phyloP scores from a whole-genome alignment of 2,888 invertebrate species.

The Eristalis tenax region DNA sequence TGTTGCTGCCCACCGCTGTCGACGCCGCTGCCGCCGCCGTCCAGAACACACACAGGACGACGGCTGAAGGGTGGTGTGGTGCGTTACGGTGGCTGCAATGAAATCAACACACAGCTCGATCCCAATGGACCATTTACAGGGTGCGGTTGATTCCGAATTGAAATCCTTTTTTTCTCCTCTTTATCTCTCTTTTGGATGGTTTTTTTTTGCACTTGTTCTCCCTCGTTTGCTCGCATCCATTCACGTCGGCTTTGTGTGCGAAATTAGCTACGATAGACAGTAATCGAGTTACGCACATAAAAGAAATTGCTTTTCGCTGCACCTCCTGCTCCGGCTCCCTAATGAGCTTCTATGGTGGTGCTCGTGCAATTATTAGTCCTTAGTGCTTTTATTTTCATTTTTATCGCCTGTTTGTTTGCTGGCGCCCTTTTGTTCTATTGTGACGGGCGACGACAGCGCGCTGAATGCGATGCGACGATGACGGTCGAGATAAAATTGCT shows the following conservation, averaged over 20 bases:
- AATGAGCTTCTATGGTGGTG: constrained; percentile 60
- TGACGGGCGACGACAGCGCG: background rate
- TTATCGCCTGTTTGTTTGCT: constrained; percentile 49
- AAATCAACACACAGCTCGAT: constrained; percentile 40
- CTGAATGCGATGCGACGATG: constrained; percentile 25
- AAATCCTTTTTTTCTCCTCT: background rate
- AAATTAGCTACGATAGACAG: constrained; percentile 75
- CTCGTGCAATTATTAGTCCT: constrained; percentile 65
- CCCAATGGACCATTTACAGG: constrained; percentile 67
- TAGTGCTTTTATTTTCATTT: constrained; percentile 56
- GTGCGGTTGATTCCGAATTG: constrained; percentile 39
- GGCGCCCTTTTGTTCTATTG: constrained; percentile 61
- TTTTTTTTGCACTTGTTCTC: background rate
- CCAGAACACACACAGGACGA: background rate
- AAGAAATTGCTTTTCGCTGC: constrained; percentile 74
- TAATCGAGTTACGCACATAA: constrained; percentile 76
- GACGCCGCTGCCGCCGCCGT: too few relatives aligned
- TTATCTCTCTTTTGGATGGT: background rate
- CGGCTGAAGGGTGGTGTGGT: too few relatives aligned
- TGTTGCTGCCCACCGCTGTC: constrained; percentile 2
- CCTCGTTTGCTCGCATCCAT: constrained; percentile 32
- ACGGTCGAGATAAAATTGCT: constrained; percentile 47
- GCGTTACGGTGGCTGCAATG: constrained; percentile 41
- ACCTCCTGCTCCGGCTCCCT: constrained; percentile 55
- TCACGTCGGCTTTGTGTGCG: constrained; percentile 68